Evolutionary conservation across 92 coral and sea anemone species (phyloP).

Genomic region (Pocillopora meandrina): DNA sequence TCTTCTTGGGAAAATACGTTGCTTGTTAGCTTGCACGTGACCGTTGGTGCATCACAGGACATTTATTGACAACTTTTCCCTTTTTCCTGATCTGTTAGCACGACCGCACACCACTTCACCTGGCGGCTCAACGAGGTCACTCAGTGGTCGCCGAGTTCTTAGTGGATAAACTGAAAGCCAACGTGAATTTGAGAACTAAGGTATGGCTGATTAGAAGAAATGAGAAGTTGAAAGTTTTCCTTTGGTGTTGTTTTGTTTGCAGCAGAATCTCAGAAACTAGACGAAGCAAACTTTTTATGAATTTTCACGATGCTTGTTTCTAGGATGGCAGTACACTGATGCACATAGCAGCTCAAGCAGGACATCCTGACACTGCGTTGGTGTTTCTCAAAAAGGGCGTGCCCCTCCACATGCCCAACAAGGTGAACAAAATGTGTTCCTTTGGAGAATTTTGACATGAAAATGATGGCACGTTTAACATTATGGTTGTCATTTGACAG

Average conservation of each 20-base stretch:
- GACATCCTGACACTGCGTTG: conserved; percentile 93
- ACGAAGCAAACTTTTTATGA: background rate
- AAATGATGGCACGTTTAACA: background rate
- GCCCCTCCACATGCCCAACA: conserved; percentile 99
- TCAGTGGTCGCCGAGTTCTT: conserved; percentile 87
- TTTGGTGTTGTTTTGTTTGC: background rate
- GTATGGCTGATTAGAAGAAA: conserved; percentile 19
- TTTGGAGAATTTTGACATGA: background rate
- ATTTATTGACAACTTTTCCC: background rate
- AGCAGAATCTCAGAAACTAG: background rate
- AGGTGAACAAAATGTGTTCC: conserved; percentile 51
- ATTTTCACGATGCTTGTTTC: background rate
- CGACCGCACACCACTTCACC: conserved; percentile 94
- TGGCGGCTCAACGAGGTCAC: conserved; percentile 94
- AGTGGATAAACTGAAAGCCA: conserved; percentile 91
- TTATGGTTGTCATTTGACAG: background rate
- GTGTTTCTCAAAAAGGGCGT: conserved; percentile 94
- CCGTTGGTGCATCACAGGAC: too few species aligned
- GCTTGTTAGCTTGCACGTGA: too few species aligned
- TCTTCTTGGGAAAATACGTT: too few species aligned
- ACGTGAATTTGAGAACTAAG: conserved; percentile 90
- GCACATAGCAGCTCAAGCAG: conserved; percentile 96
- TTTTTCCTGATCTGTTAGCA: conserved; percentile 49
- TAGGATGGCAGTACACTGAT: conserved; percentile 94
- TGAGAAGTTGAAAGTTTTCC: background rate